These are phyloP conservation scores for Bathybates hornii DNA, from an alignment of 2,113 vertebrate species.

Conservation along the genomic window DNA sequence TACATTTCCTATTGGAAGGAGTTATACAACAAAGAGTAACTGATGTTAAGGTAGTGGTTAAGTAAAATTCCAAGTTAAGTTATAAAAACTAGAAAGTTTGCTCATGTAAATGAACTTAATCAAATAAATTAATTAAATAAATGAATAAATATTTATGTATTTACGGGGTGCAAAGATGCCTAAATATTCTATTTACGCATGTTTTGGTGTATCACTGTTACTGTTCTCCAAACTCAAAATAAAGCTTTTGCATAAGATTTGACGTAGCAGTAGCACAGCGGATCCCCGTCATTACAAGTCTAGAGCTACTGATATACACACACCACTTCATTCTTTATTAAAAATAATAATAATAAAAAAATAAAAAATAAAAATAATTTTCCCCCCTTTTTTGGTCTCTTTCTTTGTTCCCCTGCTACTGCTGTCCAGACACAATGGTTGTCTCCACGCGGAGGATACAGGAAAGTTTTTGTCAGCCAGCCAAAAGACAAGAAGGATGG, in stretches of 20 bases:
- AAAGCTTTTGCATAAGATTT: neutral
- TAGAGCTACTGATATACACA: neutral
- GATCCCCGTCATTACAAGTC: neutral
- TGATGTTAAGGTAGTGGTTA: neutral
- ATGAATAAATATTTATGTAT: neutral
- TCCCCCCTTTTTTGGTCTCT: slow-evolving; percentile 1
- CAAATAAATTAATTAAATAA: neutral
- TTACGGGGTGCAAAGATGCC: neutral
- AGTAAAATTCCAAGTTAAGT: neutral
- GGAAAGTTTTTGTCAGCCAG: slow-evolving; percentile 24
- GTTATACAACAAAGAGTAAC: neutral
- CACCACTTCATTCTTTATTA: neutral
- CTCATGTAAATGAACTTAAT: neutral
- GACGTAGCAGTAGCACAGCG: neutral
- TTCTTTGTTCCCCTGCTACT: slow-evolving; percentile 46
- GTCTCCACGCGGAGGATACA: slow-evolving; percentile 1
- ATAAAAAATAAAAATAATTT: neutral
- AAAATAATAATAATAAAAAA: neutral
- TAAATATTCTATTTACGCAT: neutral
- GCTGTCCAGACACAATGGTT: slow-evolving; percentile 57
- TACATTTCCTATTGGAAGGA: neutral
- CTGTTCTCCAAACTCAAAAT: neutral
- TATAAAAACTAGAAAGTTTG: neutral
- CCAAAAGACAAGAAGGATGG: neutral
- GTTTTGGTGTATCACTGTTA: neutral